A percentile compares a stretch with the other conserved stretches of the same genome.
These are phyloP conservation scores for Clepsis dumicolana DNA, from an alignment of 2,888 invertebrate genomes.

Conservation along the genomic window DNA sequence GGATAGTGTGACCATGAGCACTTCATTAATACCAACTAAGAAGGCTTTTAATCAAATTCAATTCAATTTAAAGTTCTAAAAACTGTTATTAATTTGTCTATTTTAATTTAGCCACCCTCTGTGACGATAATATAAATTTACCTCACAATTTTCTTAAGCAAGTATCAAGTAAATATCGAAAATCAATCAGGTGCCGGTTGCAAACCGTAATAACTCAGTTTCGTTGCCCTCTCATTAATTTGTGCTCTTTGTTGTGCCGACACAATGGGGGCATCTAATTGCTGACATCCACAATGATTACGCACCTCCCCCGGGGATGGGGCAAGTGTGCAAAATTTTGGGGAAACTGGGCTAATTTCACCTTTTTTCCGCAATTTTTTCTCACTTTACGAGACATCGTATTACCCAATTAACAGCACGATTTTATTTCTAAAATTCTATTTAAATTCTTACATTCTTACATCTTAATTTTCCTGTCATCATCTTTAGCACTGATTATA, in stretches of 20 bases:
- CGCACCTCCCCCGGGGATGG: conserved; percentile 29
- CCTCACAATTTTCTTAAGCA: neutral
- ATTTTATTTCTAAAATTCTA: no score
- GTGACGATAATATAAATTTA: no score
- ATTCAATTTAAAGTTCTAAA: no score
- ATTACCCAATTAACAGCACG: no score
- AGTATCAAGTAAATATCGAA: conserved; percentile 26
- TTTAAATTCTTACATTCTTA: no score
- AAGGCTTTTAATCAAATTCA: no score
- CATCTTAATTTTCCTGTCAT: no score
- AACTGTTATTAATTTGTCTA: no score
- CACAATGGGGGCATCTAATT: conserved; percentile 40
- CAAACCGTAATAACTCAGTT: conserved; percentile 33
- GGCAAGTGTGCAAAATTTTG: conserved; percentile 15
- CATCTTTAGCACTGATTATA: neutral
- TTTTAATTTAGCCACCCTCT: no score
- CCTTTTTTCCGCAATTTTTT: neutral
- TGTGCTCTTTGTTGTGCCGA: conserved; percentile 38
- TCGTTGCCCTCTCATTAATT: conserved; percentile 37
- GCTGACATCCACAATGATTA: conserved; percentile 43
- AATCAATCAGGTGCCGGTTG: conserved; percentile 12
- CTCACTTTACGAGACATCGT: neutral
- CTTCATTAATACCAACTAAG: no score
- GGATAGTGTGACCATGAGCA: no score
- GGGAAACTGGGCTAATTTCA: neutral